Evolutionary conservation across 1,140 invertebrate genomes (phyloP).

Genomic region (Lamellibrachia luymesi): DNA sequence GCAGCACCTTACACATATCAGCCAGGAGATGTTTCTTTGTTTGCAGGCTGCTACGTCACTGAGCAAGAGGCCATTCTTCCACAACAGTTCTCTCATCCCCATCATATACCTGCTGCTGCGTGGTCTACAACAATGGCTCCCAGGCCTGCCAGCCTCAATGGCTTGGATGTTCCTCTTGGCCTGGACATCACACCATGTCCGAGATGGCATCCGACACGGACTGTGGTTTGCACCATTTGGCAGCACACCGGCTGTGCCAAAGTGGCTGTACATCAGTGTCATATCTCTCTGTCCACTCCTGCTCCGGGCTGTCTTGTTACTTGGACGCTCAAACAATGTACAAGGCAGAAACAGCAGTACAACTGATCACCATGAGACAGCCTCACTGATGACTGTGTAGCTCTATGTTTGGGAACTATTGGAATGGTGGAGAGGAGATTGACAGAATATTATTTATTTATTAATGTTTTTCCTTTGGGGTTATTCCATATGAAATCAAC

Average conservation of each 20-base stretch:
- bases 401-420: background rate
- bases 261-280: conserved; percentile 30
- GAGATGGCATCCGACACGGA: conserved; percentile 45
- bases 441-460: background rate
- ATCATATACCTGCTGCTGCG: conserved; percentile 28
- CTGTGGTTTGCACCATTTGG: conserved; percentile 45
- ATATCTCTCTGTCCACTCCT: conserved; percentile 4
- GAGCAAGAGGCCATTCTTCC: conserved; percentile 42
- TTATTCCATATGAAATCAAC: no score
- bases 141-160: conserved; percentile 16
- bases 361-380: background rate
- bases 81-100: conserved; percentile 40
- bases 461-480: no score
- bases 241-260: conserved; percentile 38
- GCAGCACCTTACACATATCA: background rate
- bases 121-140: conserved; percentile 18
- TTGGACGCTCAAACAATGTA: background rate
- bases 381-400: background rate
- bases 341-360: background rate
- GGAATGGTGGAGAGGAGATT: background rate
- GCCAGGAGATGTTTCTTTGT: background rate
- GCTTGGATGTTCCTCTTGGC: conserved; percentile 38
- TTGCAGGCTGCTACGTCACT: conserved; percentile 41
- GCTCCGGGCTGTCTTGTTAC: background rate
- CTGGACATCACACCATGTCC: conserved; percentile 45